A percentile compares a stretch with the other conserved stretches of the same genome.
These are phyloP conservation scores for Spodoptera picta DNA, from an alignment of 2,888 invertebrate genomes.

Conservation along the genomic window DNA sequence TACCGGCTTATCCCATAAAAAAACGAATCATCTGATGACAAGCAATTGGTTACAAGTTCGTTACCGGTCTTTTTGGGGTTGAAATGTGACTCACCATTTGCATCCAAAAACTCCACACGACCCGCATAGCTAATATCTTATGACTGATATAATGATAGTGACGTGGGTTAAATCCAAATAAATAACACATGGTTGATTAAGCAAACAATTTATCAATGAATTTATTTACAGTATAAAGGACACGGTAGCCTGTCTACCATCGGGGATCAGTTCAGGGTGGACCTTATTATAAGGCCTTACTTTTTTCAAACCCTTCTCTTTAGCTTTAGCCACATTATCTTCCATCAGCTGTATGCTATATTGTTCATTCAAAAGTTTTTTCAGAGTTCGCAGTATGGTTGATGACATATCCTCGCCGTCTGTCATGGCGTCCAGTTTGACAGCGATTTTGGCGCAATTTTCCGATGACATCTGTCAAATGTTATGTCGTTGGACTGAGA, in stretches of 20 bases:
- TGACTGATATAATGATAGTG: too few species aligned
- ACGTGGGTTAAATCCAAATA: too few species aligned
- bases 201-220: too few species aligned
- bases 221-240: constrained; percentile 64
- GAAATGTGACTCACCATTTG: too few species aligned
- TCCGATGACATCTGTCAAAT: constrained; percentile 72
- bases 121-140: too few species aligned
- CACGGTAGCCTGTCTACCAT: constrained; percentile 66
- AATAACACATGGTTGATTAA: too few species aligned
- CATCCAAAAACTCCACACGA: too few species aligned
- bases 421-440: constrained; percentile 71
- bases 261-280: constrained; percentile 63
- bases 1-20: too few species aligned
- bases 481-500: neutral
- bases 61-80: too few species aligned
- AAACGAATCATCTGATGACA: too few species aligned
- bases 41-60: too few species aligned
- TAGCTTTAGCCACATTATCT: constrained; percentile 60
- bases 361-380: constrained; percentile 70
- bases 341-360: constrained; percentile 67
- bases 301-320: constrained; percentile 56
- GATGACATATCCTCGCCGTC: constrained; percentile 53
- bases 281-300: constrained; percentile 60
- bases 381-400: constrained; percentile 61
- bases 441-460: constrained; percentile 72